These are phyloP conservation scores for Orchestes rusci DNA, from an alignment of 2,888 invertebrate genomes.

Conservation along the genomic window DNA sequence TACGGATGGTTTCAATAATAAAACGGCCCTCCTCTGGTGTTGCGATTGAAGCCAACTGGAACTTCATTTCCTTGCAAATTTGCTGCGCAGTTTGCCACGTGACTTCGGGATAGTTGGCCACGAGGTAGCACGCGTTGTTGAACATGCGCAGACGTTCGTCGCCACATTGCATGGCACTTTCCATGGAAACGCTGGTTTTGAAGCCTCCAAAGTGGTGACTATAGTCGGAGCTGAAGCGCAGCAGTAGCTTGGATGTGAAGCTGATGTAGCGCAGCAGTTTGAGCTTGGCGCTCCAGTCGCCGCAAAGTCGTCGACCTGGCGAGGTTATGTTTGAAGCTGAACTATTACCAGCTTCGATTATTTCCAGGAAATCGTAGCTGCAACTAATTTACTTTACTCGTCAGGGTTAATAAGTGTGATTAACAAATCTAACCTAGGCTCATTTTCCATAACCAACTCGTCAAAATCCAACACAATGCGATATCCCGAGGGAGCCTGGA, in stretches of 20 bases:
- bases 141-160: slow-evolving; percentile 63
- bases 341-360: slow-evolving; percentile 45
- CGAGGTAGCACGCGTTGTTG: slow-evolving; percentile 67
- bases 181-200: slow-evolving; percentile 63
- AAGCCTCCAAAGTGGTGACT: slow-evolving; percentile 70
- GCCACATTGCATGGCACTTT: slow-evolving; percentile 63
- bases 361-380: slow-evolving; percentile 71
- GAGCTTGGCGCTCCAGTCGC: slow-evolving; percentile 72
- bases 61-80: slow-evolving; percentile 66
- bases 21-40: slow-evolving; percentile 64
- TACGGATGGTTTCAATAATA: slow-evolving; percentile 59
- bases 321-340: slow-evolving; percentile 26
- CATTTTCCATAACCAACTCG: slow-evolving; percentile 68
- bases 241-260: slow-evolving; percentile 51
- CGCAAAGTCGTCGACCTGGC: slow-evolving; percentile 52
- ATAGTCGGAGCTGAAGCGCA: slow-evolving; percentile 70
- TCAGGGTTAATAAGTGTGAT: too few species aligned
- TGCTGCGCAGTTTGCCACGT: slow-evolving; percentile 64
- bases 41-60: slow-evolving; percentile 61
- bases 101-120: slow-evolving; percentile 69
- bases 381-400: slow-evolving; percentile 49
- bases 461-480: slow-evolving; percentile 68
- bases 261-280: slow-evolving; percentile 66
- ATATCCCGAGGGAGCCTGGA: slow-evolving; percentile 61
- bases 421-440: slow-evolving; percentile 73